Evolutionary conservation across 2,888 invertebrate genomes (phyloP), one percentile per base, ranked within the genome.

Genomic region (Drosophila sordidula): DNA sequence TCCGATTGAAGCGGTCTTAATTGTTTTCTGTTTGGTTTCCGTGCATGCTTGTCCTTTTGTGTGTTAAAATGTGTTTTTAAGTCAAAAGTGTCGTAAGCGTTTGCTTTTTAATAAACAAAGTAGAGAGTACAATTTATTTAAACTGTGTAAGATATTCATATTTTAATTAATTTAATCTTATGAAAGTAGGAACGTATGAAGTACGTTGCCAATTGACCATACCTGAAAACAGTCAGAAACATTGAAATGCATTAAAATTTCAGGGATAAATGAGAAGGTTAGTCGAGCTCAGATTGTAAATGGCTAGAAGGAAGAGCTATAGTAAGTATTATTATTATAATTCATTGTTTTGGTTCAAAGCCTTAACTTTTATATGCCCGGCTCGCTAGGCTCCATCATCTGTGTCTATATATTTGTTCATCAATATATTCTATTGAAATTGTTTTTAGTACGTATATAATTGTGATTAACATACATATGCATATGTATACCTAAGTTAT

Each of bases 391-490:
- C 62, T 16, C 45, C 29, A 6, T 18, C 11, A 16, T 2, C 18
- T n/a, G 18, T 11, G 25, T 36, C 36, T 55, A 14, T 36, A 9
- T 25, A 6, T 34, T 39, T 22, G 22, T 34, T 8, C 42, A 36
- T 51, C 51, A 44, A 51, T 58, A 36, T 18, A 57, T 45, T 42
- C 51, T 41, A 67, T 47, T 52, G 52, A 68, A 68, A 47, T 46
- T 50, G 56, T 32, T 41, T 36, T 41, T 49, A 45, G 57, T 67
- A 68, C 51, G 45, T 58, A 68, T 39, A 57, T 68, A 34, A 46
- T 25, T 62, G 25, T 41, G 34, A 51, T 46, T 12, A 22, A 36
- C 34, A 54, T 59, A 34, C 34, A 34, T 34, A 34, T 34, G 34
- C 34, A 12, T 34, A 68, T 57, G 16, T 64, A 49, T 49, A 26